Evolutionary conservation across 2,113 vertebrate species (phyloP).

Genomic region (Paralichthys olivaceus): DNA sequence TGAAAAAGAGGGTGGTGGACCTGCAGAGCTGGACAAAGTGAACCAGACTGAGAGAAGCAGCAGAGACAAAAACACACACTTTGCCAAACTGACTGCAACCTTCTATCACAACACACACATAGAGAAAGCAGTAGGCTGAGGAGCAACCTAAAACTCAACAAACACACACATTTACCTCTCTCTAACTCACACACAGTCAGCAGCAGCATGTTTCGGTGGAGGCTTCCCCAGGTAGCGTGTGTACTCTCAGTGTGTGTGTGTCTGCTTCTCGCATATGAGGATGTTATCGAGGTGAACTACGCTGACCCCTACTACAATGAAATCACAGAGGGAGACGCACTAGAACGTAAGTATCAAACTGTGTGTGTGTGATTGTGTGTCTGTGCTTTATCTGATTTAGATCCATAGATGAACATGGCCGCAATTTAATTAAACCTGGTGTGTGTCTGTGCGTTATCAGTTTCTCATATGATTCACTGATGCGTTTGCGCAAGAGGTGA

Average conservation of each 20-base stretch:
- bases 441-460: neutral
- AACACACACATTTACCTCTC: neutral
- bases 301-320: conserved; percentile 85
- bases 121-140: conserved; percentile 2
- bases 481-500: conserved; percentile 15
- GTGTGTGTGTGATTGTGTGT: conserved; percentile 7
- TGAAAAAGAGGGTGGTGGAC: conserved; percentile 70
- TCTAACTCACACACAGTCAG: conserved; percentile 24
- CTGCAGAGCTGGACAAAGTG: conserved; percentile 52
- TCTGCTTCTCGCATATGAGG: conserved; percentile 79
- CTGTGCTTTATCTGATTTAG: neutral
- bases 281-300: conserved; percentile 80
- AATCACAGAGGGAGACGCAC: conserved; percentile 66
- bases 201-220: conserved; percentile 71
- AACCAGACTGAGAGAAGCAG: conserved; percentile 45
- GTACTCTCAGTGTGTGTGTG: conserved; percentile 69
- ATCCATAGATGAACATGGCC: neutral
- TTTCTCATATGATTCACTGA: neutral
- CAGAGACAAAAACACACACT: conserved; percentile 33
- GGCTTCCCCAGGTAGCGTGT: conserved; percentile 71
- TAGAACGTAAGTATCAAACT: conserved; percentile 73
- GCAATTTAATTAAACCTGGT: neutral
- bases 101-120: neutral
- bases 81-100: conserved; percentile 12
- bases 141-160: conserved; percentile 17